A percentile compares a stretch with the other conserved stretches of the same genome.
Evolutionary conservation across 2,888 invertebrate genomes (phyloP).

Genomic region (Diarsia mendica): DNA sequence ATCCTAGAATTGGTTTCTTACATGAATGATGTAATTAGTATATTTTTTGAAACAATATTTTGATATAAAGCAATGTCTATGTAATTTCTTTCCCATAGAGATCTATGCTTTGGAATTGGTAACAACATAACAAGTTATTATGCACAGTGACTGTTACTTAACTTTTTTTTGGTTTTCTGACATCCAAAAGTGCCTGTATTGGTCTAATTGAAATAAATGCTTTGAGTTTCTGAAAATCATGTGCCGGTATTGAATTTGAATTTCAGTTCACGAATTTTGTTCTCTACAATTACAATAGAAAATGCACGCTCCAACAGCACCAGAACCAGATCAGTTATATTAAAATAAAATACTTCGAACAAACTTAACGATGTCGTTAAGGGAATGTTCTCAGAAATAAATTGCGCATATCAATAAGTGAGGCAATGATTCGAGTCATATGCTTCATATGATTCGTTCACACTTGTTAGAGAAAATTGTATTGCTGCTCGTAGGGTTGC

Average conservation of each 20-base stretch:
- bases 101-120: too few relatives aligned
- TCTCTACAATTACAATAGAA: neutral
- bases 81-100: too few relatives aligned
- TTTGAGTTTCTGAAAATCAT: neutral
- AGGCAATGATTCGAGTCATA: slow-evolving; percentile 58
- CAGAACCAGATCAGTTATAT: slow-evolving; percentile 7
- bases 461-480: slow-evolving; percentile 62
- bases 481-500: neutral
- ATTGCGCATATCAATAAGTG: slow-evolving; percentile 48
- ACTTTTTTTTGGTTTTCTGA: too few relatives aligned
- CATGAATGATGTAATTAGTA: too few relatives aligned
- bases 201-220: too few relatives aligned
- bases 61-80: too few relatives aligned
- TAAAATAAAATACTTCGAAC: slow-evolving; percentile 25
- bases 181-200: too few relatives aligned
- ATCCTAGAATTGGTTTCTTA: neutral
- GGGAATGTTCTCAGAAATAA: slow-evolving; percentile 26
- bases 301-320: neutral
- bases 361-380: slow-evolving; percentile 34
- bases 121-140: too few relatives aligned
- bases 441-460: slow-evolving; percentile 43
- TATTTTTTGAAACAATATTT: too few relatives aligned
- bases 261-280: neutral
- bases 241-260: neutral
- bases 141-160: too few relatives aligned